Percentiles rank a stretch among this genome's conserved stretches.
These are phyloP conservation scores for Drosophila sp. DNA, from an alignment of 1,140 invertebrate species.

Conservation along the genomic window DNA sequence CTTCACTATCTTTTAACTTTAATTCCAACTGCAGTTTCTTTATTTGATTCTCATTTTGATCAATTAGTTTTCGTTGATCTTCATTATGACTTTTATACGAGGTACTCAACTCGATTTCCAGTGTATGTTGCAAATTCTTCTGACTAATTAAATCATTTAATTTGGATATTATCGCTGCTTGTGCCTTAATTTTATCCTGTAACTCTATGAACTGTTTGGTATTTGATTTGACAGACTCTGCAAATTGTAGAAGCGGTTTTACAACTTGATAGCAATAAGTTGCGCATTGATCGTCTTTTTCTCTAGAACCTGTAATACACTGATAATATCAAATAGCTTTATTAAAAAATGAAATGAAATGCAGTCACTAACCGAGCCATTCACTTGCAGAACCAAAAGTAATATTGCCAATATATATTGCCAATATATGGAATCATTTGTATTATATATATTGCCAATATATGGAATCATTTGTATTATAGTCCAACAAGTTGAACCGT, in stretches of 20 bases:
- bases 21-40: neutral
- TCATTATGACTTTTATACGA: neutral
- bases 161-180: neutral
- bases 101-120: neutral
- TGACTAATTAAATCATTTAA: neutral
- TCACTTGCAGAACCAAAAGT: neutral
- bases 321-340: neutral
- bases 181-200: neutral
- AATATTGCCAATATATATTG: neutral
- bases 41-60: neutral
- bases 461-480: neutral
- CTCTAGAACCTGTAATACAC: neutral
- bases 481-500: too few species aligned
- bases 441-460: neutral
- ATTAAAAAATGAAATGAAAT: neutral
- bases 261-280: conserved; percentile 4
- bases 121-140: neutral
- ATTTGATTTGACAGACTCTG: neutral
- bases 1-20: neutral
- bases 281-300: neutral
- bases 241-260: neutral
- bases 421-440: too few species aligned
- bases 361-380: neutral
- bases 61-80: neutral
- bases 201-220: neutral